Evolutionary conservation across 2,888 invertebrate genomes (phyloP).

Genomic region (Calameuta idolon): DNA sequence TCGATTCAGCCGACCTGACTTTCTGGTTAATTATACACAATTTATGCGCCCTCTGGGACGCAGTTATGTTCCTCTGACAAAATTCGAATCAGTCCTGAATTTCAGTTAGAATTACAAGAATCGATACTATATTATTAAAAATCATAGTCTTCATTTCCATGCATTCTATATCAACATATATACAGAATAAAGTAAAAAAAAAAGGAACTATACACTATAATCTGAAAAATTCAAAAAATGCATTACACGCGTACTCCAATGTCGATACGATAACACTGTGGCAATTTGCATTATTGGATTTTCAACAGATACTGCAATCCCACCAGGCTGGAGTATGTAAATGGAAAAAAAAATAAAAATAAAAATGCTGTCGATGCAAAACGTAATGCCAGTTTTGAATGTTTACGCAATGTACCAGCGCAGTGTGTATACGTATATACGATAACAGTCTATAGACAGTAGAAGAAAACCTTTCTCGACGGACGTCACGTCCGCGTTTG

Average conservation of each 20-base stretch:
- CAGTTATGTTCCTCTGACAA: neutral
- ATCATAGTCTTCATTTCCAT: neutral
- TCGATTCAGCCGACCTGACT: neutral
- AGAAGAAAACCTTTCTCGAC: neutral
- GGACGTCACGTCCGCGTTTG: neutral
- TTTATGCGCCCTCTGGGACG: neutral
- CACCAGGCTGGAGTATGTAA: neutral
- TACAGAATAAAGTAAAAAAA: neutral
- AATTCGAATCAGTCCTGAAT: neutral
- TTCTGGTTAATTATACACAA: neutral
- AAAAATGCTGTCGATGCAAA: neutral
- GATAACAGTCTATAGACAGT: no score
- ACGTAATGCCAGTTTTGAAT: neutral
- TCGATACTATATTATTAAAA: neutral
- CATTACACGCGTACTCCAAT: neutral
- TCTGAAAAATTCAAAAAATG: neutral
- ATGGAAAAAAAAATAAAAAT: neutral
- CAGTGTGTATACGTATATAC: neutral
- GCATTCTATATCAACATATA: neutral
- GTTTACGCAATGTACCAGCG: neutral
- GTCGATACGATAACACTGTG: neutral
- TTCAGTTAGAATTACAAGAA: neutral
- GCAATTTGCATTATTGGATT: neutral
- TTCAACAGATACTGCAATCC: neutral
- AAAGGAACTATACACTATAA: neutral